Base-by-base conservation (phyloP, 2,888 invertebrate genomes). In the Caenorhabditis imperialis region DNA sequence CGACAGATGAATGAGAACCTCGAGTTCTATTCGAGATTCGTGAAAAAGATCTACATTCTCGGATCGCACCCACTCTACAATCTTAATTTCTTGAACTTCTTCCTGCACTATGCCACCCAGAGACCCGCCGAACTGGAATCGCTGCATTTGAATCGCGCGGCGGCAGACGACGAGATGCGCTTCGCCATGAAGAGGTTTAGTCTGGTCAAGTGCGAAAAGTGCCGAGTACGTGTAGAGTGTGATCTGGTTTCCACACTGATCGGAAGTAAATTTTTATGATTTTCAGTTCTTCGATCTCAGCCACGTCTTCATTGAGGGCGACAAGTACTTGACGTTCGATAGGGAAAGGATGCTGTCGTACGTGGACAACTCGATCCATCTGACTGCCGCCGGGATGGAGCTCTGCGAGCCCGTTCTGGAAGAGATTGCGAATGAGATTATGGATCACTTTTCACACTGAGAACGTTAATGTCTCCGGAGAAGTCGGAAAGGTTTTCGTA, bases 281-380 rank as follows among this genome's bases (percentile, higher is more conserved):
- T 69, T 60, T 18, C 70, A 70, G 70, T 60, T 70, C 37, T 70
- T 30, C 51, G 71, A 71, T 18, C 14, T 71, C 10, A 54, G 71
- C 20, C 62, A 61, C 44, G 42, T 57, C 0, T 71, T 71, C 33
- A 27, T 51, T 0, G 57, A 62, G 22, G 30, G 25, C 1, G 48
- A 65, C 14, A 60, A 55, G 35, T 73, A 73, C 22, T 30, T 73
- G 37, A 54, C 65, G 8, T 73, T 60, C 38, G 73, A 73, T 35
- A 23, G 65, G 30, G 48, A 54, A 0, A 20, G 16, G 12, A 60
- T 65, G 65, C 42, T 63, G 27, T 50, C 65, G 3, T 73, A 54
- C 30, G 54, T 73, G n/a, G 73, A 73, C 48, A 73, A 73, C 20
- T 22, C 54, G 1, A 65, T 73, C 47, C 73, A 73, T 53, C 23